Base-by-base conservation (phyloP, 2,888 invertebrate species). In the Drosophila greeni region DNA sequence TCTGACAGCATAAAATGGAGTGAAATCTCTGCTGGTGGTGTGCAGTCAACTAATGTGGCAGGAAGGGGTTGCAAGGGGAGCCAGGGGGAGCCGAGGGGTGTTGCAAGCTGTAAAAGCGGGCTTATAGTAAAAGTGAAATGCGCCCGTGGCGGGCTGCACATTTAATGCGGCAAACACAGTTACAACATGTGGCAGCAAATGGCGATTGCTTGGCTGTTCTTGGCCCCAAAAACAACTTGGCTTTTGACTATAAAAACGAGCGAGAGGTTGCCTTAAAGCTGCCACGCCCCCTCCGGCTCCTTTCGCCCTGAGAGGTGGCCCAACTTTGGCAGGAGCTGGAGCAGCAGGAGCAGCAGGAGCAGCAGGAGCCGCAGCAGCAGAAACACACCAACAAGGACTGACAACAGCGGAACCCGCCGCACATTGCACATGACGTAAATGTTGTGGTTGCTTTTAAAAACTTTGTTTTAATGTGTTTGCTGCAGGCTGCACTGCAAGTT, bases 1-100 rank as follows among this genome's bases (percentile, higher is more conserved):
- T 79, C 84, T 80, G 82, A 80, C 83, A 80, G 73, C 77, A 84
- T 84, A 84, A 80, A 80, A 80, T 84, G 80, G 77, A 80, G 85
- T 79, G 76, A 79, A 79, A 84, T 79, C 79, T 79, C 82, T 74
- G 79, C 79, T 79, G 79, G 79, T 82, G 79, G 84, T 74, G 79
- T 67, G 58, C 70, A 82, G 64, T 74, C 70, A 72, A 82, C 74
- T 82, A 74, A 70, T 73, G 69, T 54, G 56, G 71, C 49, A 52
- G 34, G 34, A 34, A 37, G 42, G 16, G 29, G 40, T 39, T 49
- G 55, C 12, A 2, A 37, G 20, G 16, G 9, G 39, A 5, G 18
- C 12, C n/a, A n/a, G 36, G 12, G 11, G 20, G n/a, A 37, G 49
- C 9, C 6, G 16, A 12, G 18, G 18, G 47, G 31, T 16, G 34